These are phyloP conservation scores for Cassiopea xamachana DNA, from an alignment of 30 jellyfish, hydroid and myxozoan species.

Conservation along the genomic window DNA sequence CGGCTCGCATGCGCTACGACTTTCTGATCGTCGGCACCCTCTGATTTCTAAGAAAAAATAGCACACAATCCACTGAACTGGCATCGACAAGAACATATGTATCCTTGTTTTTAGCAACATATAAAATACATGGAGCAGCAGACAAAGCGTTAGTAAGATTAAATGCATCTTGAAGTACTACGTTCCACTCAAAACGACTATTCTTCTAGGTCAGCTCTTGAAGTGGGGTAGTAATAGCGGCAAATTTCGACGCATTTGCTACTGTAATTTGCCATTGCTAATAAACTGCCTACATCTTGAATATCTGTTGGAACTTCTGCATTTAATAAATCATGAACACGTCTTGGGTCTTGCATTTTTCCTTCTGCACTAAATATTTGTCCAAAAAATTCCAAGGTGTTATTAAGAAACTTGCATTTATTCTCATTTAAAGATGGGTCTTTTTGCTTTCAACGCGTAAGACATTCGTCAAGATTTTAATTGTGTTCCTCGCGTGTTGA, in stretches of 20 bases:
- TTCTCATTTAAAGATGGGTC: not conserved
- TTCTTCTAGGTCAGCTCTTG: not conserved
- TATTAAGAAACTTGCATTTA: not conserved
- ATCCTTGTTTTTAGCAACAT: slow-evolving; percentile 6
- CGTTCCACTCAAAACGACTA: not conserved
- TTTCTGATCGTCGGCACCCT: no score
- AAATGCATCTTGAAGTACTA: not conserved
- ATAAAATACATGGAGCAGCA: not conserved
- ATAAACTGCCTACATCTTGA: not conserved
- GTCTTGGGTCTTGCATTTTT: not conserved
- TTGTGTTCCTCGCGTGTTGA: not conserved
- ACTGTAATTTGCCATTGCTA: not conserved
- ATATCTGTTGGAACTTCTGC: not conserved
- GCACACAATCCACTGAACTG: slow-evolving; percentile 43
- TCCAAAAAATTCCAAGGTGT: not conserved
- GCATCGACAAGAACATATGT: slow-evolving; percentile 44
- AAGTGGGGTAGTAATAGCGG: not conserved
- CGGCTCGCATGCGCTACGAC: slow-evolving; percentile 15
- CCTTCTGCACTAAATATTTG: not conserved
- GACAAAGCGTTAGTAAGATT: not conserved
- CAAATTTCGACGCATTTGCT: not conserved
- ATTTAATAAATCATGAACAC: not conserved
- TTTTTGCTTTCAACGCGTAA: not conserved
- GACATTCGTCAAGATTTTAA: not conserved
- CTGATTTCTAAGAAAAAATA: not conserved